Percentiles rank a stretch among this genome's conserved stretches.
Conservation (phyloP, 2,888 invertebrate genomes). For the Nomada ferruginata region DNA sequence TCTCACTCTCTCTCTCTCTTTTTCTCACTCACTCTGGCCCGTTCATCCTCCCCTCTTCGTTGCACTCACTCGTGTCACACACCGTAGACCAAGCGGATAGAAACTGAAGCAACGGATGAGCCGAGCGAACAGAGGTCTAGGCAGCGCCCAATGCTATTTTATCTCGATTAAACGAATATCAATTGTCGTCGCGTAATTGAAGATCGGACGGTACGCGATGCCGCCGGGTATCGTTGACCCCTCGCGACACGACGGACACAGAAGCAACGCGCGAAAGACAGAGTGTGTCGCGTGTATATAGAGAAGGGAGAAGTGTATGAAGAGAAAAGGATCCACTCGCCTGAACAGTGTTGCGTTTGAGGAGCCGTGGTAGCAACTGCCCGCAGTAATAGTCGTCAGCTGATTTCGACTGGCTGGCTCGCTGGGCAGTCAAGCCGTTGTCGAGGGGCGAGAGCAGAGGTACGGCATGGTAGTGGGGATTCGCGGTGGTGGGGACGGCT, state of each 20-base stretch:
- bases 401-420: conserved; percentile 73
- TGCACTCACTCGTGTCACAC: conserved; percentile 10
- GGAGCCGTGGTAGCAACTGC: conserved; percentile 80
- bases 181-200: conserved; percentile 16
- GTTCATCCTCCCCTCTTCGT: background rate
- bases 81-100: background rate
- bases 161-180: conserved; percentile 16
- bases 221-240: conserved; percentile 32
- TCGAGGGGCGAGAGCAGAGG: conserved; percentile 50
- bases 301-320: conserved; percentile 15
- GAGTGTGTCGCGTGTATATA: conserved; percentile 10
- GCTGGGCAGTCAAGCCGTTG: conserved; percentile 59
- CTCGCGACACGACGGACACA: conserved; percentile 19
- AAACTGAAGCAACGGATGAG: background rate
- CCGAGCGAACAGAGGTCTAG: background rate
- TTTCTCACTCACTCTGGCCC: background rate
- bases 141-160: background rate
- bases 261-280: conserved; percentile 10
- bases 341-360: conserved; percentile 78
- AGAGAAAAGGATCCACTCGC: conserved; percentile 69
- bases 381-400: conserved; percentile 75
- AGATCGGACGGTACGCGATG: conserved; percentile 5
- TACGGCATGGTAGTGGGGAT: conserved; percentile 37
- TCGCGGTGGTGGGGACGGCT: conserved; percentile 37
- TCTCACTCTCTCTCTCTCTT: conserved; percentile 2